phyloP scores from a whole-genome alignment of 1,140 invertebrate species.

The Mycetomoellerius zeteki region DNA sequence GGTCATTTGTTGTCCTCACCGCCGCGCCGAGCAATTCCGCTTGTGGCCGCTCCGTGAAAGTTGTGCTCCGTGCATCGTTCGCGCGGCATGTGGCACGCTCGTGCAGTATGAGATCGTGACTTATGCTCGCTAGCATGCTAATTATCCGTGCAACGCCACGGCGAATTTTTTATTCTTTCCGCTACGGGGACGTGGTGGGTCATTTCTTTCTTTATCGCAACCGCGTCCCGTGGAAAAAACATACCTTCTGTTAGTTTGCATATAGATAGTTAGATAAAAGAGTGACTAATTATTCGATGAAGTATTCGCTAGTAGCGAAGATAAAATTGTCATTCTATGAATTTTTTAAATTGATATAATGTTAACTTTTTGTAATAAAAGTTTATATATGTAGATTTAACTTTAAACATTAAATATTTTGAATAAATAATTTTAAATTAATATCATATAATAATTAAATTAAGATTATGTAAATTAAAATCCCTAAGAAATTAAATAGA shows the following conservation, averaged over 20 bases:
- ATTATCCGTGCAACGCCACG: conserved; percentile 32
- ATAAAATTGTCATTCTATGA: not conserved
- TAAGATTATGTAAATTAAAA: not conserved
- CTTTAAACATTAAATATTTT: not conserved
- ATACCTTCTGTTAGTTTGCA: not conserved
- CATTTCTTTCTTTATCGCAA: conserved; percentile 23
- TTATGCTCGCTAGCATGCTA: conserved; percentile 59
- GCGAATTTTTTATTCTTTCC: conserved; percentile 34
- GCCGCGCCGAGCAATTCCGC: conserved; percentile 24
- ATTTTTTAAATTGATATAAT: not conserved
- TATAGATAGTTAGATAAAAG: not conserved
- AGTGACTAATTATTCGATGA: conserved; percentile 8
- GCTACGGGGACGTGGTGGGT: not conserved
- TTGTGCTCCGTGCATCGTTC: conserved; percentile 26
- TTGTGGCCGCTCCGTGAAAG: conserved; percentile 56
- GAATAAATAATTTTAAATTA: not conserved
- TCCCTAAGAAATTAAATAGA: not conserved
- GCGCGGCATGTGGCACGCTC: conserved; percentile 19
- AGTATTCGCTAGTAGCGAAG: not conserved
- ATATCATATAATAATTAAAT: not conserved
- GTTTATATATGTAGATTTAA: not conserved
- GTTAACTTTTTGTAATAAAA: not conserved
- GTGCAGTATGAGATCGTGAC: conserved; percentile 55
- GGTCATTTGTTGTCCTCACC: conserved; percentile 27
- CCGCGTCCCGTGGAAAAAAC: conserved; percentile 11